Evolutionary conservation across 2,888 invertebrate species (phyloP).

Genomic region (Dryadula phaetusa): DNA sequence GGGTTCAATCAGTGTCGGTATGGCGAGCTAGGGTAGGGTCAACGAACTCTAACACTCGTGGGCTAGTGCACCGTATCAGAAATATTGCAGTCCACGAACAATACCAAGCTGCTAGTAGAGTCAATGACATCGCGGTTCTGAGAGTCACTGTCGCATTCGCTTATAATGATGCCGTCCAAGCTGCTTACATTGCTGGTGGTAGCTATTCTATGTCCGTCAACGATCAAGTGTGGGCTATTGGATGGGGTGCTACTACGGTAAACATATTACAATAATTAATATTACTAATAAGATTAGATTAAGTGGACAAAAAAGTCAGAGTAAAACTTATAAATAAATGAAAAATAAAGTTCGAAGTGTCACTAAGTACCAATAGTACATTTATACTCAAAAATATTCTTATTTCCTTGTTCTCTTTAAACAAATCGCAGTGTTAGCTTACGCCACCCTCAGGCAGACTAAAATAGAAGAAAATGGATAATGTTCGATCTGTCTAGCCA

Average conservation of each 20-base stretch:
- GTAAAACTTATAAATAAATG: too few species aligned
- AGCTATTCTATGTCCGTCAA: slow-evolving; percentile 54
- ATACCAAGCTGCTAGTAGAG: slow-evolving; percentile 53
- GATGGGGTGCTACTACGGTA: slow-evolving; percentile 68
- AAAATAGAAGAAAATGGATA: too few species aligned
- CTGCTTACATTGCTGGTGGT: slow-evolving; percentile 59
- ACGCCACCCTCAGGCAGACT: too few species aligned
- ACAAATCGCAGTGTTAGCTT: too few species aligned
- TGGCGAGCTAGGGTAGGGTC: slow-evolving; percentile 72
- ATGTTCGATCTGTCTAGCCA: too few species aligned
- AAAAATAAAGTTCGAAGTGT: too few species aligned
- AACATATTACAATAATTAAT: slow-evolving; percentile 38
- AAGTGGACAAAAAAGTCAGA: too few species aligned
- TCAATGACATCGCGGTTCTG: slow-evolving; percentile 63
- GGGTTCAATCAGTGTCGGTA: slow-evolving; percentile 52
- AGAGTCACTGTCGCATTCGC: slow-evolving; percentile 55
- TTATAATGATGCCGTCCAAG: slow-evolving; percentile 52
- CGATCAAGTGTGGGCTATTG: slow-evolving; percentile 61
- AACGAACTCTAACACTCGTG: slow-evolving; percentile 55
- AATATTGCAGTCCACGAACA: slow-evolving; percentile 58
- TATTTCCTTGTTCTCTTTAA: too few species aligned
- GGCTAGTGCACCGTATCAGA: slow-evolving; percentile 57
- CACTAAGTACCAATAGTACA: too few species aligned
- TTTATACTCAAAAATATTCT: too few species aligned
- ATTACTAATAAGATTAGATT: too few species aligned